phyloP scores from a whole-genome alignment of 2,113 vertebrate genomes.

The Paracyprichromis sp. region DNA sequence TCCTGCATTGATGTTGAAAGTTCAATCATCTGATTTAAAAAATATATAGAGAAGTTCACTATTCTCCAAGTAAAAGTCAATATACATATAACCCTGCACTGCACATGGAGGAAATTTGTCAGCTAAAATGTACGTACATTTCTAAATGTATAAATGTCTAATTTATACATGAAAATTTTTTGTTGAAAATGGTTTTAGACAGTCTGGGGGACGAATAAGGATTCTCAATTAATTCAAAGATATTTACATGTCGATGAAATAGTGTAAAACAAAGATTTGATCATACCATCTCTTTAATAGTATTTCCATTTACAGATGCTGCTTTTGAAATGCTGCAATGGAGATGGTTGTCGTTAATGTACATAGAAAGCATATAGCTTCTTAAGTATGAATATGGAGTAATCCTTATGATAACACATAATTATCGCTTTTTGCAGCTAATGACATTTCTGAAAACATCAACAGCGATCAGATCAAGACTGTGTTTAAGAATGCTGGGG shows the following conservation, averaged over 20 bases:
- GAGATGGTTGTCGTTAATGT: fast-evolving
- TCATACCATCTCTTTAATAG: background rate
- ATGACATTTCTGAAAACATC: background rate
- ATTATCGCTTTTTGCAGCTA: background rate
- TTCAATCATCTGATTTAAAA: background rate
- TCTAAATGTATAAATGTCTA: background rate
- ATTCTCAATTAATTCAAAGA: background rate
- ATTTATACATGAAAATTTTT: background rate
- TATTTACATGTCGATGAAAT: background rate
- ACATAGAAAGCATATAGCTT: background rate
- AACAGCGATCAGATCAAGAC: constrained; percentile 45
- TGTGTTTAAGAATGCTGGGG: constrained; percentile 67
- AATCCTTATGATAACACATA: background rate
- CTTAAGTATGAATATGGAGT: background rate
- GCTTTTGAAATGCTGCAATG: background rate
- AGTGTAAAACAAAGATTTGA: background rate
- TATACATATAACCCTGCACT: background rate
- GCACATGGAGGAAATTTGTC: background rate
- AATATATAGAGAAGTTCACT: background rate
- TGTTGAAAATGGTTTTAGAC: background rate
- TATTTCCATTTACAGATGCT: background rate
- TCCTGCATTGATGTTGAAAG: background rate
- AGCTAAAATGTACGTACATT: background rate
- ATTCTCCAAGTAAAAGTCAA: background rate
- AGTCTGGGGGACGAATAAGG: background rate